Conservation (phyloP, 2,797 vertebrate species). For the Etheostoma perlongum region DNA sequence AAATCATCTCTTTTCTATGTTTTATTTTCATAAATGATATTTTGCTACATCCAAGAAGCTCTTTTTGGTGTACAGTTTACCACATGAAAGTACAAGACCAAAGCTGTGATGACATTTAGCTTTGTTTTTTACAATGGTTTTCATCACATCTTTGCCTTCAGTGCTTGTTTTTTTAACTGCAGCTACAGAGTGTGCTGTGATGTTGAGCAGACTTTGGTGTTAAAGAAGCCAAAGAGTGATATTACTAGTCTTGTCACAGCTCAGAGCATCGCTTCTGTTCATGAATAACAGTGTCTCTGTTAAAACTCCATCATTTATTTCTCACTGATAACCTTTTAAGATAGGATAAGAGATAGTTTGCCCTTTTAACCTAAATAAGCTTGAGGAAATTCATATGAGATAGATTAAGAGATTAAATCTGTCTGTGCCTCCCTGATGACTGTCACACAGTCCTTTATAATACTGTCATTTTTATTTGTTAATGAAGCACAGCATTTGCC, state of each 20-base stretch:
- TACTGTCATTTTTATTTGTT: neutral
- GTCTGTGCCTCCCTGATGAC: neutral
- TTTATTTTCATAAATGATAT: constrained; percentile 47
- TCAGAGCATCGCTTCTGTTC: constrained; percentile 1
- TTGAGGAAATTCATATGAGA: constrained; percentile 17
- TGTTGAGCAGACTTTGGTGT: constrained; percentile 14
- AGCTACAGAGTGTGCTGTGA: constrained; percentile 14
- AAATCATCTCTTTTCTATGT: constrained; percentile 48
- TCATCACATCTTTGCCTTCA: constrained; percentile 18
- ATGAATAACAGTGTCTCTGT: constrained; percentile 11
- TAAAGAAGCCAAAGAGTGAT: constrained; percentile 11
- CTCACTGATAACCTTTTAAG: constrained; percentile 21
- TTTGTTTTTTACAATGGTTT: constrained; percentile 32
- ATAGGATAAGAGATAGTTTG: constrained; percentile 25
- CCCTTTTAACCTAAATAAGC: constrained; percentile 31
- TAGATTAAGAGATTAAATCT: constrained; percentile 18
- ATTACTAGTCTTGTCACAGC: constrained; percentile 8
- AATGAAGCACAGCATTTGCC: constrained; percentile 23
- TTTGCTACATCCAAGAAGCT: constrained; percentile 37
- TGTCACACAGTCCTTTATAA: constrained; percentile 12
- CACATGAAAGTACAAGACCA: constrained; percentile 54
- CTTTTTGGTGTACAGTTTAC: constrained; percentile 34
- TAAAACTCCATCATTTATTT: constrained; percentile 31
- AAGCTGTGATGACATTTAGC: constrained; percentile 39
- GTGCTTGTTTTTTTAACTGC: constrained; percentile 35